Percentiles rank a stretch among this genome's conserved stretches.
Conservation (phyloP, 2,888 invertebrate species). For the Argyresthia albistria region DNA sequence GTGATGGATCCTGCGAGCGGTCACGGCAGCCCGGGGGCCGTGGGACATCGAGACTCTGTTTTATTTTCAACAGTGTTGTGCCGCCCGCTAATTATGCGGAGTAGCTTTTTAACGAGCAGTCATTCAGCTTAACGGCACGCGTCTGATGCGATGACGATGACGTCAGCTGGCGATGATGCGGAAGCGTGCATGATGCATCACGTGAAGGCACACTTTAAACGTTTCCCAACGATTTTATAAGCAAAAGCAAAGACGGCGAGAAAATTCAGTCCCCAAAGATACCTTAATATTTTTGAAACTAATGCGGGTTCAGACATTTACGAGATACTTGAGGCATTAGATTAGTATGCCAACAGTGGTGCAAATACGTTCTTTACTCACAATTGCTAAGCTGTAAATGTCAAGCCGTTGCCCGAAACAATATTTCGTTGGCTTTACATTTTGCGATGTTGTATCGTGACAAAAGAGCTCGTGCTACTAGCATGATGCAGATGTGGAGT, state of each 20-base stretch:
- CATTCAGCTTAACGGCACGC: constrained; percentile 51
- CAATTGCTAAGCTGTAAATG: constrained; percentile 1
- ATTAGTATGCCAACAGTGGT: background rate
- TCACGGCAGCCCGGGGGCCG: constrained; percentile 55
- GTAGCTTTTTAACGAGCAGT: constrained; percentile 57
- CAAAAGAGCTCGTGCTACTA: too few species aligned
- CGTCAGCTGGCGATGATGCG: too few species aligned
- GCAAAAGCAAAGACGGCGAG: too few species aligned
- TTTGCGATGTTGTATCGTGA: background rate
- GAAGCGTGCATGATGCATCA: background rate
- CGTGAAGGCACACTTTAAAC: background rate
- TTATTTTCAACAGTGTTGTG: constrained; percentile 43
- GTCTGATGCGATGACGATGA: constrained; percentile 8
- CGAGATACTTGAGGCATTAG: constrained; percentile 1
- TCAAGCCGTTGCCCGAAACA: background rate
- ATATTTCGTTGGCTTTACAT: background rate
- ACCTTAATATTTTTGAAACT: too few species aligned
- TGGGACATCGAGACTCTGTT: constrained; percentile 40
- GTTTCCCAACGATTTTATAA: too few species aligned
- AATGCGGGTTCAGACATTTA: background rate
- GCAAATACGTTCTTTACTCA: background rate
- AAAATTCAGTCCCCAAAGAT: too few species aligned
- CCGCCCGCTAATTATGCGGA: constrained; percentile 54
- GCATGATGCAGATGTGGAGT: too few species aligned
- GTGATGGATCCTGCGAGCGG: constrained; percentile 59